A percentile compares a stretch with the other conserved stretches of the same genome.
These are phyloP conservation scores for Acipenser ruthenus DNA, from an alignment of 2,797 vertebrate species.

Conservation along the genomic window DNA sequence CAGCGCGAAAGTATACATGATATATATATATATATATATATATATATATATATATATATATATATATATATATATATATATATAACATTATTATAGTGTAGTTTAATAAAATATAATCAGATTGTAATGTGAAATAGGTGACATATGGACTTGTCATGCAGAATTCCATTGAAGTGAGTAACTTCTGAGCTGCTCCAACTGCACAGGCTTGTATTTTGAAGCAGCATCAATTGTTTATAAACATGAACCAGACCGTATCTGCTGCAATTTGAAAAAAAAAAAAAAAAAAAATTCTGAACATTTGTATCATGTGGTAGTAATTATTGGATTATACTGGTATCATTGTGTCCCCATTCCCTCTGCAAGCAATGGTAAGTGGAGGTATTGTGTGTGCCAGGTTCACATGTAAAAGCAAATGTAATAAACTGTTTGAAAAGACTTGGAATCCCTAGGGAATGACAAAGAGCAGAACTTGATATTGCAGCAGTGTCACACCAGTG, in stretches of 20 bases:
- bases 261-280: slow-evolving; percentile 26
- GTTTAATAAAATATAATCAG: too few species aligned
- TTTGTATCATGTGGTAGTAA: slow-evolving; percentile 22
- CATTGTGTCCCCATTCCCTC: slow-evolving; percentile 13
- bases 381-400: slow-evolving; percentile 40
- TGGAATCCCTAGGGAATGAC: slow-evolving; percentile 14
- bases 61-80: too few species aligned
- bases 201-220: slow-evolving; percentile 40
- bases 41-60: too few species aligned
- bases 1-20: too few species aligned
- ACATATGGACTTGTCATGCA: too few species aligned
- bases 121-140: too few species aligned
- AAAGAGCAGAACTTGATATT: slow-evolving; percentile 17
- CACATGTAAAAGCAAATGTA: slow-evolving; percentile 54
- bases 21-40: too few species aligned
- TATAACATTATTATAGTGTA: too few species aligned
- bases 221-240: slow-evolving; percentile 44
- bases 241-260: slow-evolving; percentile 30
- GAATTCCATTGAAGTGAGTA: slow-evolving; percentile 54
- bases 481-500: slow-evolving; percentile 1
- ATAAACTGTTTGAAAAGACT: slow-evolving; percentile 51
- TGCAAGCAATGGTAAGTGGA: slow-evolving; percentile 11
- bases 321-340: slow-evolving; percentile 33
- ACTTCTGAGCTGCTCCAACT: slow-evolving; percentile 42
- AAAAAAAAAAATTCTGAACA: slow-evolving; percentile 3